phyloP scores from a whole-genome alignment of 2,888 invertebrate genomes.

The Galerucella pusilla region DNA sequence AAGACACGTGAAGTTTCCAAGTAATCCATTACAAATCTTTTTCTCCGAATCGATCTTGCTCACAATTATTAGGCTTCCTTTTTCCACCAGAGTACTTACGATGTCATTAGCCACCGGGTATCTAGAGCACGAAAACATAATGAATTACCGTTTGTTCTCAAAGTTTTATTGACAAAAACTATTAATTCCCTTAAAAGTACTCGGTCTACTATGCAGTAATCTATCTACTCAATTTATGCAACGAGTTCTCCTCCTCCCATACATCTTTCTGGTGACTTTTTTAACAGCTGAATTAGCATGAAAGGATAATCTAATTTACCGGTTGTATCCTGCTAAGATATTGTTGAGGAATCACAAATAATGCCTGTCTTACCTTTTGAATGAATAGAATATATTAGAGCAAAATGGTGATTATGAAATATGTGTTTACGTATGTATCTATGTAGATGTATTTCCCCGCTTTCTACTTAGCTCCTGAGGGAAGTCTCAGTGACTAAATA shows the following conservation, averaged over 20 bases:
- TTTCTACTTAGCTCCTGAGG: too few relatives aligned
- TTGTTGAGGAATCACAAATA: too few relatives aligned
- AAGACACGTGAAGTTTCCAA: too few relatives aligned
- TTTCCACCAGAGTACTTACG: neutral
- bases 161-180: slow-evolving; percentile 41
- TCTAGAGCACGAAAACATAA: slow-evolving; percentile 9
- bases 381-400: too few relatives aligned
- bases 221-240: slow-evolving; percentile 36
- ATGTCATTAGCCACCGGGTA: neutral
- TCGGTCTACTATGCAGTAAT: slow-evolving; percentile 25
- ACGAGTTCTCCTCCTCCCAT: neutral
- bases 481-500: too few relatives aligned
- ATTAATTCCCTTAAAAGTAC: slow-evolving; percentile 33
- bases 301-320: neutral
- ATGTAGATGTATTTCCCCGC: too few relatives aligned
- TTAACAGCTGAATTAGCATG: neutral
- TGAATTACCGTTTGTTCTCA: slow-evolving; percentile 25
- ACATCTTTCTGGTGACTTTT: neutral
- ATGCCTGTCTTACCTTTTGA: too few relatives aligned
- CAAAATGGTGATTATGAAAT: too few relatives aligned
- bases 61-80: neutral
- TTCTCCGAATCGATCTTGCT: neutral
- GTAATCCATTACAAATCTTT: neutral
- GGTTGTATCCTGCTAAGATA: neutral
- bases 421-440: too few relatives aligned